Evolutionary conservation across 2,888 invertebrate species (phyloP), one percentile per base, ranked within the genome.

Genomic region (Nebria salina): DNA sequence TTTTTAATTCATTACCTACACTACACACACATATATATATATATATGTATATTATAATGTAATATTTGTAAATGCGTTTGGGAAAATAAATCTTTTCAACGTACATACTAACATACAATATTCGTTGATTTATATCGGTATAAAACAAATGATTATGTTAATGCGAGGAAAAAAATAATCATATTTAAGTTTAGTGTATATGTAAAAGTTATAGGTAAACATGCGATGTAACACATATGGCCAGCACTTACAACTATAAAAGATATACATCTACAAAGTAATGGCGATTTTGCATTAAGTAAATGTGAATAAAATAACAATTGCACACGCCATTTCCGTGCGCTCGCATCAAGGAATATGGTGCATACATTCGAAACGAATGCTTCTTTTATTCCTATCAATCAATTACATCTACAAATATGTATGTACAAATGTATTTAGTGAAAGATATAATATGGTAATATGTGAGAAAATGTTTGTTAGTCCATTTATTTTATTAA

Each of bases 281-380:
- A 81, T 80, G 77, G 83, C 75, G 77, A 83, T 82, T 82, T 78
- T 82, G 77, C 82, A 82, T 78, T 79, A 78, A 83, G 66, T 75
- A 77, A 81, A 76, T 73, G 76, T 66, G 66, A 83, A 83, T 83
- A 84, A 83, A 83, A 84, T 83, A 84, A 84, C 83, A 82, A 84
- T 84, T 83, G 81, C 81, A 81, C 73, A 54, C 54, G 75, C 70
- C 75, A 76, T 81, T 81, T 81, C 81, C 81, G 74, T 73, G 3
- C 43, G 34, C 8, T n/a, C 25, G 64, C 75, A 75, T 20, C 25
- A 34, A 7, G 66, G n/a, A 66, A 66, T 66, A 66, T 26, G 54
- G 34, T 5, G 25, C 13, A 70, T 70, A 13, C 8, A 73, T 73
- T 9, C 9, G 26, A 6, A n/a, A 43, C 4, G 42, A 11, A 41